Evolutionary conservation across 2,888 invertebrate species (phyloP).

Genomic region (Lasioglossum vierecki): DNA sequence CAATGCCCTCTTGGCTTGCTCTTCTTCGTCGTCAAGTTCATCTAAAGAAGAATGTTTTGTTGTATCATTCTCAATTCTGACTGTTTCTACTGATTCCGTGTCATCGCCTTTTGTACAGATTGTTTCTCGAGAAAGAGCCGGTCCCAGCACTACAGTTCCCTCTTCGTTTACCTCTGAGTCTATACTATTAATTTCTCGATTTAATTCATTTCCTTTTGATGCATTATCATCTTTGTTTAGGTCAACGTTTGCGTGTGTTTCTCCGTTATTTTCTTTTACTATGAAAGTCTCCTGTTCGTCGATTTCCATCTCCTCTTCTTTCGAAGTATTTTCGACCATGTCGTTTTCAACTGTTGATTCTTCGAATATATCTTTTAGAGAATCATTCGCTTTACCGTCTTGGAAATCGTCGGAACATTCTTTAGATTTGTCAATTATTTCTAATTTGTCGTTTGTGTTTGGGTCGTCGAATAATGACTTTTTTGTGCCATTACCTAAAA

Average conservation of each 20-base stretch:
- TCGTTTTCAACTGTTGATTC: neutral
- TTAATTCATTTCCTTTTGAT: neutral
- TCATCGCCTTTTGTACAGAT: neutral
- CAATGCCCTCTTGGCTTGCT: slow-evolving; percentile 19
- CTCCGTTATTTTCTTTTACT: neutral
- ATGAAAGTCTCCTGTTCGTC: neutral
- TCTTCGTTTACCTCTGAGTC: neutral
- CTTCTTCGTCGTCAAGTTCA: neutral
- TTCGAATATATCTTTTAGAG: slow-evolving; percentile 55
- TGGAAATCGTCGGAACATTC: neutral
- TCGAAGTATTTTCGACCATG: neutral
- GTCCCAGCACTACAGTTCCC: neutral
- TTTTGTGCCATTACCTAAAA: neutral
- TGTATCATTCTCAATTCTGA: neutral
- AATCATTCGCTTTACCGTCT: slow-evolving; percentile 7
- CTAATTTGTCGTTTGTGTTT: neutral
- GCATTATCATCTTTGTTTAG: neutral
- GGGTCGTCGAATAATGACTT: neutral
- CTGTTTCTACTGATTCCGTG: neutral
- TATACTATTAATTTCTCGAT: neutral
- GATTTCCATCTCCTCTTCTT: neutral
- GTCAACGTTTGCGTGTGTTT: neutral
- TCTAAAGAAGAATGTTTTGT: neutral
- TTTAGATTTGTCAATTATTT: neutral
- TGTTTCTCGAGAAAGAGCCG: neutral